Conservation (phyloP, 2,888 invertebrate genomes). For the Hirtodrosophila trivittata region DNA sequence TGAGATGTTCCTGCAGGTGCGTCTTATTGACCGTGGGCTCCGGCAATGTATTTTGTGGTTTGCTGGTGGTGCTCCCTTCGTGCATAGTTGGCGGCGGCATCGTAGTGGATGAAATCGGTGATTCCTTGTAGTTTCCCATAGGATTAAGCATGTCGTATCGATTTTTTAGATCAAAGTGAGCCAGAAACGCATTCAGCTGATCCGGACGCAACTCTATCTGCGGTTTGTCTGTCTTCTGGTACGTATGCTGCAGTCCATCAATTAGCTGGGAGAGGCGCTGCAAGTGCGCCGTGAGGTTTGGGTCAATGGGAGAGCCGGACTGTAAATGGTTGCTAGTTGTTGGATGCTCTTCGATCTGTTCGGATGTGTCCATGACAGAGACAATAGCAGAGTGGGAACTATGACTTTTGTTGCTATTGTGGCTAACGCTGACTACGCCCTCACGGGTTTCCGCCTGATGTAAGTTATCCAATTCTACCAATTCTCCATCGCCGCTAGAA, state of each 20-base stretch:
- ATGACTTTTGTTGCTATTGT: not conserved
- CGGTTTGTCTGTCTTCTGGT: slow-evolving; percentile 71
- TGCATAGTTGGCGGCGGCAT: slow-evolving; percentile 8
- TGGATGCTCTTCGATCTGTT: slow-evolving; percentile 3
- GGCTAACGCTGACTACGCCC: slow-evolving; percentile 19
- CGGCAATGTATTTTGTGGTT: slow-evolving; percentile 20
- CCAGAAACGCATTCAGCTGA: slow-evolving; percentile 83
- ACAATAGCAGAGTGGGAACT: not conserved
- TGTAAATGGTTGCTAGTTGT: not conserved
- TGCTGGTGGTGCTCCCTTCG: not conserved
- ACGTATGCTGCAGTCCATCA: slow-evolving; percentile 82
- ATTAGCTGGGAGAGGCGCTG: slow-evolving; percentile 83
- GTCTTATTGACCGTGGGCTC: slow-evolving; percentile 52
- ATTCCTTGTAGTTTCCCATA: slow-evolving; percentile 2
- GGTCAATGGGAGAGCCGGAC: slow-evolving; percentile 71
- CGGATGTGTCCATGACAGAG: slow-evolving; percentile 5
- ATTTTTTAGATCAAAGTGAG: slow-evolving; percentile 83
- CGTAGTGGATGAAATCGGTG: slow-evolving; percentile 11
- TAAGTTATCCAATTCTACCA: slow-evolving; percentile 67
- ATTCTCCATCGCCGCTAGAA: slow-evolving; percentile 81
- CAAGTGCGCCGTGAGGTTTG: slow-evolving; percentile 81
- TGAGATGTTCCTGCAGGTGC: slow-evolving; percentile 52
- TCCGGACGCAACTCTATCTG: slow-evolving; percentile 81
- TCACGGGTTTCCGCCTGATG: slow-evolving; percentile 67
- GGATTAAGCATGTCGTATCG: slow-evolving; percentile 77